Evolutionary conservation across 1,140 invertebrate species (phyloP).

Genomic region (Heliconius himera): DNA sequence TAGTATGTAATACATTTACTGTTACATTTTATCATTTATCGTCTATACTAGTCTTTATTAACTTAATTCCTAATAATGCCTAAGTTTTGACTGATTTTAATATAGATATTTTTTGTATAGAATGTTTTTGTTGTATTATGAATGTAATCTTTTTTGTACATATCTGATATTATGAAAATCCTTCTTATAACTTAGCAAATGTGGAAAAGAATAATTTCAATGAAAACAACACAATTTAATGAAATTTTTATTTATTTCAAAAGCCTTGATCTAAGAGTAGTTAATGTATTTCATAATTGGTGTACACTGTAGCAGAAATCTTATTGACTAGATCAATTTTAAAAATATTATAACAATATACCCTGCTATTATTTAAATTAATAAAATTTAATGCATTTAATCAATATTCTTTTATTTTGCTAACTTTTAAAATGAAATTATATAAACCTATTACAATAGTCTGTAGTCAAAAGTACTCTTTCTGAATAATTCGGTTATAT

Average conservation of each 20-base stretch:
- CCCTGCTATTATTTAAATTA: background rate
- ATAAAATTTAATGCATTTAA: background rate
- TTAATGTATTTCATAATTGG: background rate
- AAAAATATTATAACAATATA: background rate
- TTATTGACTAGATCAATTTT: constrained; percentile 3
- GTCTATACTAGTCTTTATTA: background rate
- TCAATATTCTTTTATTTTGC: background rate
- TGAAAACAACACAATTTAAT: background rate
- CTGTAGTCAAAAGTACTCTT: no score
- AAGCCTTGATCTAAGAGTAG: background rate
- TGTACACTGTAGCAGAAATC: background rate
- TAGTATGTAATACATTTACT: background rate
- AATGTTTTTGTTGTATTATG: background rate
- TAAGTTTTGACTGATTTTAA: background rate
- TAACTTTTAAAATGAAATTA: no score
- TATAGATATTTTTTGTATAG: background rate
- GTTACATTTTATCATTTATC: background rate
- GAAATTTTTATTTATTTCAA: background rate
- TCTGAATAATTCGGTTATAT: no score
- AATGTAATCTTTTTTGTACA: background rate
- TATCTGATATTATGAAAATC: background rate
- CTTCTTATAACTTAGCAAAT: background rate
- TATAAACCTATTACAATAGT: no score
- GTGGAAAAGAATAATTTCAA: background rate
- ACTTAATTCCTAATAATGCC: background rate